Evolutionary conservation across 2,797 vertebrate species (phyloP), one percentile per base, ranked within the genome.

Genomic region (Alcedo quadribrachys): DNA sequence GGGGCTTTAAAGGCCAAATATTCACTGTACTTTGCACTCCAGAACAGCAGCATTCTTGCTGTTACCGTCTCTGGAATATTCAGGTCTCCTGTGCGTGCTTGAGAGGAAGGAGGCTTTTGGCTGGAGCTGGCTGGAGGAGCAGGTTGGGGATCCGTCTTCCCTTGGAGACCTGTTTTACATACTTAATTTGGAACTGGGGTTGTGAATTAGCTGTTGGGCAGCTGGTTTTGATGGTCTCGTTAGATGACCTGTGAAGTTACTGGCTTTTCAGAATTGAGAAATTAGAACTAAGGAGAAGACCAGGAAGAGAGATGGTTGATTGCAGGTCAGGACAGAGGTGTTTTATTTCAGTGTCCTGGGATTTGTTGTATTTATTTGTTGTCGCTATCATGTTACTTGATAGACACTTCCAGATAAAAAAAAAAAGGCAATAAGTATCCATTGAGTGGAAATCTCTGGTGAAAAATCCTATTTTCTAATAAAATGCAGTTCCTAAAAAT

Each of bases 141-240:
- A 2, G 32, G 17, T 2, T 30, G 62, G 67, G 42, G 11, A 13
- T 22, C 43, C 58, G 3, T 42, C 58, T 21, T 25, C 60, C 46
- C 2, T 17, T 22, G 35, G 68, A 32, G 43, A 30, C 22, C 63
- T 6, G 24, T 0, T 4, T 22, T 62, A 28, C 40, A 3, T 17
- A 8, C 2, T 0, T 3, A 1, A 2, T 8, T 30, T 13, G 61
- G 53, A 74, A 19, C 6, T 1, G 28, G 25, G 37, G 30, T 0
- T n/a, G 42, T 24, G 58, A 87, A 27, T 35, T 15, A 28, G 46
- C 67, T 45, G 13, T 4, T 5, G 46, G 62, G 65, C 78, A 66
- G 50, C 51, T 12, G 81, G 8, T 10, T 24, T 24, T 7, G 53
- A 9, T 46, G 61, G 30, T 45, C 37, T 81, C 14, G 0, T 73